Percentiles rank a stretch among this genome's conserved stretches.
Conservation (phyloP, 1,140 invertebrate genomes). For the Agraylea sexmaculata region DNA sequence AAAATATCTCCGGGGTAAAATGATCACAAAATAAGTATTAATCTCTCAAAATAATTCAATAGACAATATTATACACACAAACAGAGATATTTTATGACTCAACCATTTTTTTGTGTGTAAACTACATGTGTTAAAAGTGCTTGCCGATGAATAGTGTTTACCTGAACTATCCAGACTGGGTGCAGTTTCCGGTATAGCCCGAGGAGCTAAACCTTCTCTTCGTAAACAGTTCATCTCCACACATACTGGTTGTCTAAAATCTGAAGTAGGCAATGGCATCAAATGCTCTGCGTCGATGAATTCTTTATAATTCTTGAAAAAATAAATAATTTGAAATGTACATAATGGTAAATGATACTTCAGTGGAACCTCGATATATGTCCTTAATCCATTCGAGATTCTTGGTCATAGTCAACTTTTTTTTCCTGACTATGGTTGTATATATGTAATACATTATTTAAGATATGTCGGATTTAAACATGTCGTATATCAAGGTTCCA, state of each 20-base stretch:
- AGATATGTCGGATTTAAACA: too few species aligned
- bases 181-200: conserved; percentile 35
- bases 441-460: too few species aligned
- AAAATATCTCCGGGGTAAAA: conserved; percentile 21
- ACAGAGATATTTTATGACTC: too few species aligned
- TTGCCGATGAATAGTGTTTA: conserved; percentile 21
- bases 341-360: too few species aligned
- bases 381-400: too few species aligned
- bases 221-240: conserved; percentile 63
- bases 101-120: too few species aligned
- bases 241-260: conserved; percentile 64
- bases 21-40: not conserved
- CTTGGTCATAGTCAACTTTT: too few species aligned
- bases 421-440: too few species aligned
- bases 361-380: too few species aligned
- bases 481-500: too few species aligned
- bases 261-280: conserved; percentile 70
- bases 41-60: conserved; percentile 2
- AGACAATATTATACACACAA: too few species aligned
- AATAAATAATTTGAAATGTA: conserved; percentile 3
- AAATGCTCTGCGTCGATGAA: conserved; percentile 76
- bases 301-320: conserved; percentile 69
- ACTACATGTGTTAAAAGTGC: too few species aligned
- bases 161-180: conserved; percentile 40
- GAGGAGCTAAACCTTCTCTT: conserved; percentile 35